Evolutionary conservation across 2,113 vertebrate genomes (phyloP).

Genomic region (Neotragus pygmaeus): DNA sequence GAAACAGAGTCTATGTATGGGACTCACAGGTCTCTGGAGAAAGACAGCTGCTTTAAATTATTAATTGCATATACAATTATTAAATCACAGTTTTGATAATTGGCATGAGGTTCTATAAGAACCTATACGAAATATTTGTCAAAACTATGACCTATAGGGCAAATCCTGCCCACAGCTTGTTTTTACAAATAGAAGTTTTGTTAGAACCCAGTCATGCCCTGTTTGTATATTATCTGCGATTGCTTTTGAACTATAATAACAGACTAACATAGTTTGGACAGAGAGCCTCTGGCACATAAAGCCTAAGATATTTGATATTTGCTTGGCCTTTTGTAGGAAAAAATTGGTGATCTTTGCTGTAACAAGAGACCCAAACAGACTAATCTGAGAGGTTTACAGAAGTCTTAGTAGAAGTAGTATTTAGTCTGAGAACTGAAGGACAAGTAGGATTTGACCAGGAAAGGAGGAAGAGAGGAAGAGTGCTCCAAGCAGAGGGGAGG

Average conservation of each 20-base stretch:
- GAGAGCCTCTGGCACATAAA: background rate
- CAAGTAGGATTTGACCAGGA: background rate
- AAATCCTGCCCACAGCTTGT: background rate
- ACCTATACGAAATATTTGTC: background rate
- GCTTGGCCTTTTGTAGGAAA: background rate
- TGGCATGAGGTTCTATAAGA: background rate
- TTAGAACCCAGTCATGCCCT: background rate
- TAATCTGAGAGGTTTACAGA: background rate
- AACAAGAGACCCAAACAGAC: background rate
- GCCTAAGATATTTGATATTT: background rate
- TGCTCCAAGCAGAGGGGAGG: background rate
- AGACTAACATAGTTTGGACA: background rate
- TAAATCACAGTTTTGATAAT: background rate
- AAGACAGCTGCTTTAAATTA: background rate
- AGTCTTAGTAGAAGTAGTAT: background rate
- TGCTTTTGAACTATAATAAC: background rate
- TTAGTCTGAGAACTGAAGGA: background rate
- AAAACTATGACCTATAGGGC: background rate
- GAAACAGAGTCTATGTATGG: background rate
- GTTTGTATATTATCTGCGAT: background rate
- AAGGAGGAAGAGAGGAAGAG: background rate
- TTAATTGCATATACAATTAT: background rate
- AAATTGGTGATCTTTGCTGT: background rate
- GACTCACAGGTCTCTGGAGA: background rate
- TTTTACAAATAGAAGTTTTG: background rate